phyloP scores from a whole-genome alignment of 1,140 invertebrate species.

The Apis dorsata region DNA sequence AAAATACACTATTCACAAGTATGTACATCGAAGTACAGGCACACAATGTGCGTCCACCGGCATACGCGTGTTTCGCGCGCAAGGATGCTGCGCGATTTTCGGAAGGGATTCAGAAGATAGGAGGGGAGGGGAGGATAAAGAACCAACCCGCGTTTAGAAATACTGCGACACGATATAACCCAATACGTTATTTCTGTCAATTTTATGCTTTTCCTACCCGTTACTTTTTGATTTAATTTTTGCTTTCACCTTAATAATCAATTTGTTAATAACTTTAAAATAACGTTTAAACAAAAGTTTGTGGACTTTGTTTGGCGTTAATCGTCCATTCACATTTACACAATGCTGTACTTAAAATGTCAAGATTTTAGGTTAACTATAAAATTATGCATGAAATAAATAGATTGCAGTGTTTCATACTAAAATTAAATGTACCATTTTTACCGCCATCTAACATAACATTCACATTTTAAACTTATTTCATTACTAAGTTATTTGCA shows the following conservation, averaged over 20 bases:
- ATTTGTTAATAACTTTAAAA: background rate
- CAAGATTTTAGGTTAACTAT: slow-evolving; percentile 46
- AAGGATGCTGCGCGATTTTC: slow-evolving; percentile 70
- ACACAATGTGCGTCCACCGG: slow-evolving; percentile 68
- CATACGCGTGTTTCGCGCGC: slow-evolving; percentile 72
- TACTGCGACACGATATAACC: slow-evolving; percentile 25
- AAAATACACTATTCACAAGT: slow-evolving; percentile 75
- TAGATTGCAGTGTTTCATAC: slow-evolving; percentile 46
- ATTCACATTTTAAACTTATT: slow-evolving; percentile 17
- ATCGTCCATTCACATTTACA: slow-evolving; percentile 44
- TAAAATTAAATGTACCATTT: slow-evolving; percentile 35
- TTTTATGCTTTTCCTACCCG: slow-evolving; percentile 11
- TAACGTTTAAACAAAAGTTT: slow-evolving; percentile 11
- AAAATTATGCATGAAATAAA: slow-evolving; percentile 12
- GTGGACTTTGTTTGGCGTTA: slow-evolving; percentile 32
- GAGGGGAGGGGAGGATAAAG: background rate
- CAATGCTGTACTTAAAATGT: slow-evolving; percentile 34
- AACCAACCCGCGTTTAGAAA: slow-evolving; percentile 52
- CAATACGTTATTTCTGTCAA: slow-evolving; percentile 44
- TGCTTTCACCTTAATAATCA: background rate
- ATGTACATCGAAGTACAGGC: slow-evolving; percentile 68
- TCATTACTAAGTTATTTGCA: background rate
- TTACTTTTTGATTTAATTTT: background rate
- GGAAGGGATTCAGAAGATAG: slow-evolving; percentile 8
- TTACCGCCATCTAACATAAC: slow-evolving; percentile 47